Evolutionary conservation across 2,797 vertebrate species (phyloP).

Genomic region (Nasua narica): DNA sequence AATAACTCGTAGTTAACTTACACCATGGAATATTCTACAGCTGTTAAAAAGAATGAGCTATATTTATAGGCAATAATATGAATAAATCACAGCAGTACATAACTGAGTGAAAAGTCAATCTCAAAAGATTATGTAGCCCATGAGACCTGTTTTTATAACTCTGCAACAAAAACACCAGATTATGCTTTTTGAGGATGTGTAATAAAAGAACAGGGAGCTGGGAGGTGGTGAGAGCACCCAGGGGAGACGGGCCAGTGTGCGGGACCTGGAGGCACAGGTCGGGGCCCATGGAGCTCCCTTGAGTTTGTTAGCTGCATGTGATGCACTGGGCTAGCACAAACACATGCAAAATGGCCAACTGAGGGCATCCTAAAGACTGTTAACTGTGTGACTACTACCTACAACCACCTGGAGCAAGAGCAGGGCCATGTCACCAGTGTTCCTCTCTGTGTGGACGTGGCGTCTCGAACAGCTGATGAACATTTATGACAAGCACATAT

Average conservation of each 20-base stretch:
- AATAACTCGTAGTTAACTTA: background rate
- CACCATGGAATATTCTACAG: background rate
- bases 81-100: background rate
- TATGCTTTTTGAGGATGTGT: background rate
- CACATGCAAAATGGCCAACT: slow-evolving; percentile 61
- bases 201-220: background rate
- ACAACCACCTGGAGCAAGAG: slow-evolving; percentile 90
- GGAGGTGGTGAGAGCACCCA: background rate
- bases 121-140: background rate
- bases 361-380: slow-evolving; percentile 91
- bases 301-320: background rate
- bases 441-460: slow-evolving; percentile 89
- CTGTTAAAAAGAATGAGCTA: background rate
- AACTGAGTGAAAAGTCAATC: background rate
- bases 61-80: background rate
- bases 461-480: slow-evolving; percentile 91
- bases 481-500: slow-evolving; percentile 89
- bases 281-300: no score
- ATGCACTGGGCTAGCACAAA: background rate
- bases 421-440: slow-evolving; percentile 90
- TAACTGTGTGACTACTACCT: slow-evolving; percentile 90
- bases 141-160: background rate
- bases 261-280: no score
- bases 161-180: background rate
- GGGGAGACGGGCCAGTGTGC: background rate